These are phyloP conservation scores for Amblyjoppa proteus DNA, from an alignment of 2,888 invertebrate species.

Conservation along the genomic window DNA sequence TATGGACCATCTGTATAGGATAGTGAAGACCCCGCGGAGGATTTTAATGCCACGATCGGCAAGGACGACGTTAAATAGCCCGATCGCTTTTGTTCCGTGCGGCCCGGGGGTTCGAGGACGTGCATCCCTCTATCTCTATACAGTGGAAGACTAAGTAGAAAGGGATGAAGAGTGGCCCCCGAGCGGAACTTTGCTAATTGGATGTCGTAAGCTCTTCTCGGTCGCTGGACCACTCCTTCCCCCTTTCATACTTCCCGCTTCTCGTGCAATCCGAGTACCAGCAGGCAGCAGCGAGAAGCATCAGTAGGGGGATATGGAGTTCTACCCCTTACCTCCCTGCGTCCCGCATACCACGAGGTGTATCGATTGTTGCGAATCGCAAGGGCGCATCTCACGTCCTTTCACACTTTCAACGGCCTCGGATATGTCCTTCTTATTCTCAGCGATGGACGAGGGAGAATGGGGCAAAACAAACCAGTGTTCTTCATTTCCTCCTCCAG, in stretches of 20 bases:
- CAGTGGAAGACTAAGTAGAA: conserved; percentile 11
- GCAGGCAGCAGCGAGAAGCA: conserved; percentile 4
- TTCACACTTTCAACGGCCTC: background rate
- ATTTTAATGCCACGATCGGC: conserved; percentile 57
- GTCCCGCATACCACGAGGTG: background rate
- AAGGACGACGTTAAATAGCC: conserved; percentile 61
- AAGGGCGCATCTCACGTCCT: background rate
- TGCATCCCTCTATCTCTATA: background rate
- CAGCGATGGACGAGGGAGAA: background rate
- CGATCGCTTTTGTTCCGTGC: conserved; percentile 60
- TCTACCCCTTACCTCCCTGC: background rate
- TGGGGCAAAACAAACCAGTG: too few species aligned
- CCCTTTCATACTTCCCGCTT: conserved; percentile 40
- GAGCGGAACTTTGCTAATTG: conserved; percentile 67
- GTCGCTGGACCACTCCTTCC: conserved; percentile 35
- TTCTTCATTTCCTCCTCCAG: too few species aligned
- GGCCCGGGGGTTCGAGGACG: conserved; percentile 3
- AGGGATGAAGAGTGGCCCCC: conserved; percentile 23
- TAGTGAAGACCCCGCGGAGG: conserved; percentile 20
- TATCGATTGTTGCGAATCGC: background rate
- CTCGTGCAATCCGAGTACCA: background rate
- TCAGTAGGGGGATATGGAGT: background rate
- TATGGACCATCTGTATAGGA: conserved; percentile 47
- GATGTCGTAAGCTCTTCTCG: conserved; percentile 67
- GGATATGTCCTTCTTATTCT: background rate